Evolutionary conservation across 2,888 invertebrate species (phyloP).

Genomic region (Patella ulyssiponensis): DNA sequence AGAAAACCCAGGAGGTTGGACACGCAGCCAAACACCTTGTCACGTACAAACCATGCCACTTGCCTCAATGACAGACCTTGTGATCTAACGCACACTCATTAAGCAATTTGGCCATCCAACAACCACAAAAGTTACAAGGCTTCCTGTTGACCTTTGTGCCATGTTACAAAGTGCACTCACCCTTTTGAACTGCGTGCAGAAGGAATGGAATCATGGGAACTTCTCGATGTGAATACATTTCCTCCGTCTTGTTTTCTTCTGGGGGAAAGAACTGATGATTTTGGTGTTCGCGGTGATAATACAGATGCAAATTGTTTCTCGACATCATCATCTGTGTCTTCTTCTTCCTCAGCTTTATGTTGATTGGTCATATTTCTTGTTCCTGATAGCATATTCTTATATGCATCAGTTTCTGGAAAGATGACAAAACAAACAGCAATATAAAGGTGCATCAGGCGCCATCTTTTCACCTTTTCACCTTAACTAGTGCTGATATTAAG

Average conservation of each 20-base stretch:
- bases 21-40: too few relatives aligned
- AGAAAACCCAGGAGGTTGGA: too few relatives aligned
- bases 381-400: constrained; percentile 58
- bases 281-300: constrained; percentile 48
- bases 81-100: too few relatives aligned
- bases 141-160: too few relatives aligned
- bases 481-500: too few relatives aligned
- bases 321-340: constrained; percentile 59
- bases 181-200: constrained; percentile 1
- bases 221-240: not conserved
- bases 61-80: too few relatives aligned
- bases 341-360: constrained; percentile 41
- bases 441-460: too few relatives aligned
- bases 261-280: constrained; percentile 16
- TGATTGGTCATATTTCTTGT: constrained; percentile 31
- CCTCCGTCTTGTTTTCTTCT: not conserved
- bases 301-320: constrained; percentile 62
- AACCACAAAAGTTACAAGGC: too few relatives aligned
- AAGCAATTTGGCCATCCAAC: too few relatives aligned
- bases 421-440: not conserved
- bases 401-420: constrained; percentile 61
- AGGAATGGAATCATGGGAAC: not conserved
- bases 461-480: too few relatives aligned
- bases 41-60: too few relatives aligned
- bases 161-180: not conserved